phyloP scores from a whole-genome alignment of 2,888 invertebrate species.

The Cantharis rufa region DNA sequence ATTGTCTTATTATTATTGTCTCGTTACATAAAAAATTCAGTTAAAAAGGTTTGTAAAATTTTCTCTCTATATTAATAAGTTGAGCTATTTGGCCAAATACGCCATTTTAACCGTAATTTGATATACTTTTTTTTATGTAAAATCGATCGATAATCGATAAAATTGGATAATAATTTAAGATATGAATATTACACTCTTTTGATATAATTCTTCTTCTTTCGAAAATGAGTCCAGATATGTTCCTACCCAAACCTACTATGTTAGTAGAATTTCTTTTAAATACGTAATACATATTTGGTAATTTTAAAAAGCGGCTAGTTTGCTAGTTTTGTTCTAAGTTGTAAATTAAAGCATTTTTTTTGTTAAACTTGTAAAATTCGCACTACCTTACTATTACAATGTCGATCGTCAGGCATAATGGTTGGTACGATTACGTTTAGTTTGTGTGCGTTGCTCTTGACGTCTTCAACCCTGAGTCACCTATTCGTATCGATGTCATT shows the following conservation, averaged over 20 bases:
- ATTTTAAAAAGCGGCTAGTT: neutral
- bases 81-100: neutral
- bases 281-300: neutral
- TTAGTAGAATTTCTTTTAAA: neutral
- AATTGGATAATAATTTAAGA: neutral
- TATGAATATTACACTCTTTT: neutral
- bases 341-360: neutral
- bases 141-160: neutral
- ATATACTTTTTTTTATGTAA: neutral
- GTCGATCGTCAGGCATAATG: slow-evolving; percentile 19
- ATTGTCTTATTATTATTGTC: slow-evolving; percentile 28
- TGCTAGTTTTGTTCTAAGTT: neutral
- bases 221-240: neutral
- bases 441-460: slow-evolving; percentile 23
- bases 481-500: slow-evolving; percentile 80
- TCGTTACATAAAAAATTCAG: slow-evolving; percentile 19
- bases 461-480: slow-evolving; percentile 40
- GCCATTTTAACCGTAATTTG: neutral
- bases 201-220: neutral
- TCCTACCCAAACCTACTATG: neutral
- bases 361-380: slow-evolving; percentile 21
- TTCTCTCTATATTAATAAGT: neutral
- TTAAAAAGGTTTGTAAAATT: slow-evolving; percentile 1
- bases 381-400: slow-evolving; percentile 14
- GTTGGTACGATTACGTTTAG: slow-evolving; percentile 25